A percentile compares a stretch with the other conserved stretches of the same genome.
phyloP scores from a whole-genome alignment of 2,797 vertebrate genomes.

The Chrysocyon brachyurus region DNA sequence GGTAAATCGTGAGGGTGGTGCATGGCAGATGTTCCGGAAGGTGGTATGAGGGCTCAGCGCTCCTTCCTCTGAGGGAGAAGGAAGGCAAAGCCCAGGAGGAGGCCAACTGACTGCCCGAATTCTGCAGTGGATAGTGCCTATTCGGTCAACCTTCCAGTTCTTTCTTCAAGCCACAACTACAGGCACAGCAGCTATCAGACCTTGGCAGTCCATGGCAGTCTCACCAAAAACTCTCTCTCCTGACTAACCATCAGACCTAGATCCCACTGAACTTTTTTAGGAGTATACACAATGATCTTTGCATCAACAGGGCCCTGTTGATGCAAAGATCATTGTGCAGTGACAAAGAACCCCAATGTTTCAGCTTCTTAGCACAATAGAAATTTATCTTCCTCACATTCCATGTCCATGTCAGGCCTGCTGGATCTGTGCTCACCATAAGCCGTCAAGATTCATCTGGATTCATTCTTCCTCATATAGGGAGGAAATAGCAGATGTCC shows the following conservation, averaged over 20 bases:
- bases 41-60: rapidly evolving
- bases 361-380: neutral
- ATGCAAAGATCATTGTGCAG: rapidly evolving
- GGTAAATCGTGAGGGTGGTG: constrained; percentile 87
- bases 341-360: neutral
- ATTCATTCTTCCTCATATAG: too few species aligned
- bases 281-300: neutral
- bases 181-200: rapidly evolving
- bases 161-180: rapidly evolving
- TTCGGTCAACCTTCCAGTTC: neutral
- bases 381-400: neutral
- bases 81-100: neutral
- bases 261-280: neutral
- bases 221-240: neutral
- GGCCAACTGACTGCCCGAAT: neutral
- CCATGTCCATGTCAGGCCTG: rapidly evolving
- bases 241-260: neutral
- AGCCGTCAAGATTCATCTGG: neutral
- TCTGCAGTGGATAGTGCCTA: neutral
- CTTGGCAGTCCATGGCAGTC: rapidly evolving
- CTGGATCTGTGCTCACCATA: rapidly evolving
- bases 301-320: neutral
- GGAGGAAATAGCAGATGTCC: neutral
- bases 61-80: neutral
- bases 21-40: rapidly evolving